These are phyloP conservation scores for Cerceris rybyensis DNA, from an alignment of 2,888 invertebrate species.

Conservation along the genomic window DNA sequence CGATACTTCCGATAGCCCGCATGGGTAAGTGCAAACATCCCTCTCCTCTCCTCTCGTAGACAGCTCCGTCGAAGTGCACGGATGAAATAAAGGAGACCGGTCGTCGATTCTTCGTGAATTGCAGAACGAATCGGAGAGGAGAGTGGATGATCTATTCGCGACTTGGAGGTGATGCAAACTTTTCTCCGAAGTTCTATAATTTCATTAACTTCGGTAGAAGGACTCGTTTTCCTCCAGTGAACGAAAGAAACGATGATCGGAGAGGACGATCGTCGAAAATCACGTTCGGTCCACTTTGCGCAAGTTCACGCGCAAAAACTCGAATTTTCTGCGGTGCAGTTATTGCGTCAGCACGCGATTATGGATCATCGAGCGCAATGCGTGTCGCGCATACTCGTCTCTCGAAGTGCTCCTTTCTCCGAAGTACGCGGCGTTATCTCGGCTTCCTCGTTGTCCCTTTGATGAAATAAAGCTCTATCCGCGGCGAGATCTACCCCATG, in stretches of 20 bases:
- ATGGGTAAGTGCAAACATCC: conserved; percentile 60
- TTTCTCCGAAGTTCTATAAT: too few species aligned
- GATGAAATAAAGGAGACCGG: not conserved
- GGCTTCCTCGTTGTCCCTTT: conserved; percentile 77
- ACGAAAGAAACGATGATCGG: too few species aligned
- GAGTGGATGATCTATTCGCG: too few species aligned
- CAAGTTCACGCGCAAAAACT: not conserved
- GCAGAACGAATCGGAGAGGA: too few species aligned
- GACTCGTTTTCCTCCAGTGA: too few species aligned
- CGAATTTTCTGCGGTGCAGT: conserved; percentile 19
- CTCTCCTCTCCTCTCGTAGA: conserved; percentile 2
- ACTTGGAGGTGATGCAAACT: too few species aligned
- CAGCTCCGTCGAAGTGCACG: not conserved
- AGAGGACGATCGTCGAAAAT: not conserved
- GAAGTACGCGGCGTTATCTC: conserved; percentile 75
- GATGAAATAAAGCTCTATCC: conserved; percentile 80
- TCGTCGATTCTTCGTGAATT: not conserved
- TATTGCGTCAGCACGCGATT: conserved; percentile 39
- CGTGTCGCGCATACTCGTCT: conserved; percentile 43
- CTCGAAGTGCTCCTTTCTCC: conserved; percentile 48
- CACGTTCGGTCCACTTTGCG: not conserved
- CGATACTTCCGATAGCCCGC: conserved; percentile 80
- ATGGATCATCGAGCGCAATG: conserved; percentile 45
- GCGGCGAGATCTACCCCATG: conserved; percentile 77
- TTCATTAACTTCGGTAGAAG: too few species aligned